Evolutionary conservation across 2,797 vertebrate genomes (phyloP).

Genomic region (Odontamblyopus lacepedii): DNA sequence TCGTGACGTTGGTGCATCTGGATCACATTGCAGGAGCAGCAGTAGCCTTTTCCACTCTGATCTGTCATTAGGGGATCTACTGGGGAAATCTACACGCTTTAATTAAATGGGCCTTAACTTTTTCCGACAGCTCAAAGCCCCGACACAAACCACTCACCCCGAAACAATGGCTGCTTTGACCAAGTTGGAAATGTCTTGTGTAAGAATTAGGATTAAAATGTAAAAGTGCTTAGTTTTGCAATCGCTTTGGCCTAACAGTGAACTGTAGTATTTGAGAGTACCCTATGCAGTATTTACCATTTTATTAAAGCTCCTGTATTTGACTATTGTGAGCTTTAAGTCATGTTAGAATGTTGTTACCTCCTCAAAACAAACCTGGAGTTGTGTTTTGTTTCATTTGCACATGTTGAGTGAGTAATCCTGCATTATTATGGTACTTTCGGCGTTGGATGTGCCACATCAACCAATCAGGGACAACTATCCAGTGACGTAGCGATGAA

Average conservation of each 20-base stretch:
- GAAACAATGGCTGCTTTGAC: slow-evolving; percentile 15
- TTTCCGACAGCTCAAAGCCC: slow-evolving; percentile 28
- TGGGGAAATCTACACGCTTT: slow-evolving; percentile 32
- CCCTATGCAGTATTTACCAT: background rate
- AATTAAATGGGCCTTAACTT: slow-evolving; percentile 31
- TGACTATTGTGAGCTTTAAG: no score
- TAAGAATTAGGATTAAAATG: background rate
- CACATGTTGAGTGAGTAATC: no score
- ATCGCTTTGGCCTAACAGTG: background rate
- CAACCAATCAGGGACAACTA: no score
- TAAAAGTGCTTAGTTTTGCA: background rate
- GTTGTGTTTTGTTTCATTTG: no score
- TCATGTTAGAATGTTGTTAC: no score
- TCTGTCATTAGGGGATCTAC: slow-evolving; percentile 59
- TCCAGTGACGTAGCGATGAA: no score
- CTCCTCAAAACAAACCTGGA: no score
- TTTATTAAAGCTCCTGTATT: no score
- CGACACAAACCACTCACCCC: slow-evolving; percentile 19
- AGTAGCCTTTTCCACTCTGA: slow-evolving; percentile 41
- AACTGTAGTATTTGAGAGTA: background rate
- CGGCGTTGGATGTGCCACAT: no score
- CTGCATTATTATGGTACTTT: no score
- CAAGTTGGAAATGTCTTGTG: background rate
- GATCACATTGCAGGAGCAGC: slow-evolving; percentile 33
- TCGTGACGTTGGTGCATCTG: background rate